Evolutionary conservation across 1,140 invertebrate species (phyloP).

Genomic region (Lucilia sericata): DNA sequence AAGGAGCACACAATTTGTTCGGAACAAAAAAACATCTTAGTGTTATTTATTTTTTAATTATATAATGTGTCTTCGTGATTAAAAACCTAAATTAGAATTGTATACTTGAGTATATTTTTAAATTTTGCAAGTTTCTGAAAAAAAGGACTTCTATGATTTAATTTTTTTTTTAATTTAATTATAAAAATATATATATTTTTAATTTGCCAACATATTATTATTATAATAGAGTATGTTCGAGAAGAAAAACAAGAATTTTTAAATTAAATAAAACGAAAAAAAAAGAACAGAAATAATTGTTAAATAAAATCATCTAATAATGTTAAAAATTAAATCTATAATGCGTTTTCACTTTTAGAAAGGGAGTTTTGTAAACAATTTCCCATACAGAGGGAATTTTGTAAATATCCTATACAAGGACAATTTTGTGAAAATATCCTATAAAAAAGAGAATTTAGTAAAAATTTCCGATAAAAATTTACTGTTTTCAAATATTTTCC

Average conservation of each 20-base stretch:
- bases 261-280: not conserved
- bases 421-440: too few relatives aligned
- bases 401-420: too few relatives aligned
- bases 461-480: too few relatives aligned
- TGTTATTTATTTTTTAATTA: conserved; percentile 8
- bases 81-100: not conserved
- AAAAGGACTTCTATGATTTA: not conserved
- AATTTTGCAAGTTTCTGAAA: not conserved
- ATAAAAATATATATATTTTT: not conserved
- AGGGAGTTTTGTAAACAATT: too few relatives aligned
- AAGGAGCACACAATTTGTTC: conserved; percentile 15
- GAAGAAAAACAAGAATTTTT: not conserved
- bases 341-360: not conserved
- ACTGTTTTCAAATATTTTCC: too few relatives aligned
- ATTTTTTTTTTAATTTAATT: not conserved
- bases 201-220: not conserved
- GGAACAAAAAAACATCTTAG: conserved; percentile 13
- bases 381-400: too few relatives aligned
- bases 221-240: not conserved
- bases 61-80: not conserved
- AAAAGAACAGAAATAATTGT: not conserved
- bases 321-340: not conserved
- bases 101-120: too few relatives aligned
- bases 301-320: not conserved
- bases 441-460: too few relatives aligned